Evolutionary conservation across 2,113 vertebrate species (phyloP).

Genomic region (Gracilinanus agilis): DNA sequence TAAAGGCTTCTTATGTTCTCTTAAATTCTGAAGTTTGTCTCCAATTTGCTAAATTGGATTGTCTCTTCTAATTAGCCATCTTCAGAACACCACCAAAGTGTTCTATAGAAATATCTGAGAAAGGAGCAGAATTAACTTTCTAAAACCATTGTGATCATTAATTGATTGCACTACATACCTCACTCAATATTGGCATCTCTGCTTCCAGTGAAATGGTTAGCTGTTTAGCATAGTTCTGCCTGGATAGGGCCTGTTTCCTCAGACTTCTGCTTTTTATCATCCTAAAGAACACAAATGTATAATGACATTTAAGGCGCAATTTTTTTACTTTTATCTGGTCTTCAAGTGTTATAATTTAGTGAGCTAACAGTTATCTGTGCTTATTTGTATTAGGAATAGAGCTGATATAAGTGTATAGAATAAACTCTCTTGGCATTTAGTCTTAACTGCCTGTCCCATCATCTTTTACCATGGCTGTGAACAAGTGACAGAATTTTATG

Average conservation of each 20-base stretch:
- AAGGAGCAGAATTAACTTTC: slow-evolving; percentile 49
- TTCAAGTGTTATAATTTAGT: slow-evolving; percentile 51
- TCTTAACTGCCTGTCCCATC: slow-evolving; percentile 19
- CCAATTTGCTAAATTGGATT: slow-evolving; percentile 54
- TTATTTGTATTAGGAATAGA: slow-evolving; percentile 55
- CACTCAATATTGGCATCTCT: slow-evolving; percentile 26
- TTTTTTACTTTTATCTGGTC: slow-evolving; percentile 51
- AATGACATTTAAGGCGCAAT: slow-evolving; percentile 56
- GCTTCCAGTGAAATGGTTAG: slow-evolving; percentile 3
- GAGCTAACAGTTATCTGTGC: slow-evolving; percentile 16
- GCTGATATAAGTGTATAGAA: not conserved
- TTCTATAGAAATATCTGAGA: slow-evolving; percentile 38
- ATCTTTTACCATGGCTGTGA: not conserved
- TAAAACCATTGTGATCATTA: slow-evolving; percentile 44
- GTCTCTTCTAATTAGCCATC: slow-evolving; percentile 48
- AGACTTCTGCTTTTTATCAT: slow-evolving; percentile 45
- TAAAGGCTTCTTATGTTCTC: slow-evolving; percentile 40
- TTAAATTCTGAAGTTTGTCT: slow-evolving; percentile 37
- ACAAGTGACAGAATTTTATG: not conserved
- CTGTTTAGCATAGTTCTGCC: slow-evolving; percentile 45
- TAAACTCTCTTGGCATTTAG: slow-evolving; percentile 15
- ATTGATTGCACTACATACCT: not conserved
- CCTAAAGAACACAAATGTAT: slow-evolving; percentile 13
- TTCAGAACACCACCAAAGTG: slow-evolving; percentile 53
- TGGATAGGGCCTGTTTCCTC: slow-evolving; percentile 50